Percentiles rank a stretch among this genome's conserved stretches.
phyloP scores from a whole-genome alignment of 2,113 vertebrate genomes.

The Lutjanus erythropterus region DNA sequence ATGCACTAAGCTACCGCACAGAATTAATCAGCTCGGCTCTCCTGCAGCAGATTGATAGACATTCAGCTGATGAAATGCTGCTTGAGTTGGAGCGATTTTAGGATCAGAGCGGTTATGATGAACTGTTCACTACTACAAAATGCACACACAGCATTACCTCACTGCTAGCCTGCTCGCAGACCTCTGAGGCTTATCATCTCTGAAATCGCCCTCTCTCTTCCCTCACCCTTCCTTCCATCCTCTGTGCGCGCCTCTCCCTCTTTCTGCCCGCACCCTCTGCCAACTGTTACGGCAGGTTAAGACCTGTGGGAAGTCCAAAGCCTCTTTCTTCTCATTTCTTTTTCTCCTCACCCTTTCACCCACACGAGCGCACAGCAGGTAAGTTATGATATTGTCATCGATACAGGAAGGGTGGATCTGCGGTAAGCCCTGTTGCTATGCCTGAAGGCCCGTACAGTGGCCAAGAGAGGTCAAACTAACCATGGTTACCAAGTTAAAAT shows the following conservation, averaged over 20 bases:
- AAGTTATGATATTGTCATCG: constrained; percentile 22
- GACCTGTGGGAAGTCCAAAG: constrained; percentile 47
- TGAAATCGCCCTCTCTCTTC: constrained; percentile 27
- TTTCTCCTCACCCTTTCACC: constrained; percentile 29
- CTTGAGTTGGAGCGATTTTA: not conserved
- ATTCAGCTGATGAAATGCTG: not conserved
- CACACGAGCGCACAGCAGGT: constrained; percentile 30
- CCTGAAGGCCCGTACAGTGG: not conserved
- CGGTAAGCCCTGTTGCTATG: constrained; percentile 7
- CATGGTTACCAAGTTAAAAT: constrained; percentile 51
- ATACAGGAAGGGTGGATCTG: constrained; percentile 60
- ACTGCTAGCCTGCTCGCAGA: constrained; percentile 33
- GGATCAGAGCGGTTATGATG: constrained; percentile 35
- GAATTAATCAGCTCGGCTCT: not conserved
- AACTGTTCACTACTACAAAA: constrained; percentile 45
- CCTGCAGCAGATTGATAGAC: constrained; percentile 3
- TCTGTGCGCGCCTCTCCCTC: constrained; percentile 6
- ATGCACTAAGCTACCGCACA: not conserved
- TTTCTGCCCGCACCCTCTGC: constrained; percentile 13
- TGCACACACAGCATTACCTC: constrained; percentile 50
- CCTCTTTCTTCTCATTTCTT: constrained; percentile 15
- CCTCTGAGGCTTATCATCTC: constrained; percentile 48
- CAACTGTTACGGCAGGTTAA: constrained; percentile 33
- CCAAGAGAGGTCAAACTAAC: constrained; percentile 38
- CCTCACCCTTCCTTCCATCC: constrained; percentile 51